phyloP scores from a whole-genome alignment of 2,888 invertebrate species.

The Caenorhabditis sp. region DNA sequence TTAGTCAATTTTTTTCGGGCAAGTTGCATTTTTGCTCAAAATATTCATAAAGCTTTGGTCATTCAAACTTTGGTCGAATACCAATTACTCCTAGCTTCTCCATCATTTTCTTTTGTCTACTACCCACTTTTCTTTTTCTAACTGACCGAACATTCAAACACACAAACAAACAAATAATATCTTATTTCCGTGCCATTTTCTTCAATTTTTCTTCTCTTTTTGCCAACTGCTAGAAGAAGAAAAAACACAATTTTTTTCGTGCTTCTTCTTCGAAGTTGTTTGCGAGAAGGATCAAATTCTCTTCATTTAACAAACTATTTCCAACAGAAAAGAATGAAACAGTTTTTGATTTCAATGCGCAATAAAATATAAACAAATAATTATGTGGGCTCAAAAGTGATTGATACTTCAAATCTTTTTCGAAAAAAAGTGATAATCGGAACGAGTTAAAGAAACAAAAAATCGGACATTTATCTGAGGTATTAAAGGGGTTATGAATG shows the following conservation, averaged over 20 bases:
- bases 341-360: not conserved
- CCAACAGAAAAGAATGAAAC: not conserved
- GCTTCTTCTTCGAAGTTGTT: conserved; percentile 3
- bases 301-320: not conserved
- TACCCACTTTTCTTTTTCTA: not conserved
- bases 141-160: conserved; percentile 2
- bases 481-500: not conserved
- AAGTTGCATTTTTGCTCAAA: too few relatives aligned
- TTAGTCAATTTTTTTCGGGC: too few relatives aligned
- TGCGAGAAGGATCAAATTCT: conserved; percentile 5
- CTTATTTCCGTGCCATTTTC: conserved; percentile 1
- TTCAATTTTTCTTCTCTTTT: not conserved
- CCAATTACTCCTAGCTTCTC: not conserved
- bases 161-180: conserved; percentile 1
- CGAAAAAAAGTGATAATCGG: not conserved
- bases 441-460: not conserved
- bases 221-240: not conserved
- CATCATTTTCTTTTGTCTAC: not conserved
- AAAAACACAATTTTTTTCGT: not conserved
- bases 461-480: not conserved
- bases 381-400: not conserved
- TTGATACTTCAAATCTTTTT: not conserved
- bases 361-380: not conserved
- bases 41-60: not conserved
- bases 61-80: not conserved